Evolutionary conservation across 2,888 invertebrate genomes (phyloP), one percentile per base, ranked within the genome.

Genomic region (Synanthedon myopaeformis): DNA sequence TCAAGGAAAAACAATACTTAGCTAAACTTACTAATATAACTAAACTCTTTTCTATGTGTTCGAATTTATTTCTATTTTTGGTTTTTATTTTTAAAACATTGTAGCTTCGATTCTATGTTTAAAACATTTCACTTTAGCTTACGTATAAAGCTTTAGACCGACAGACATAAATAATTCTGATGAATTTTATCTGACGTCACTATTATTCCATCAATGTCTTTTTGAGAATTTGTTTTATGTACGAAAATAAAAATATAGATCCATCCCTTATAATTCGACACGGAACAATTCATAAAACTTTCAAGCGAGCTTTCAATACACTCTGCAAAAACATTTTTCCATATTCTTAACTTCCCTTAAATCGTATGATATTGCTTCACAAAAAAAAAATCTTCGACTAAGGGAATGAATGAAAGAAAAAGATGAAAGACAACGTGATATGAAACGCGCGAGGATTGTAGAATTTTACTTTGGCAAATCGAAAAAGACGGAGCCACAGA

Each of bases 381-480:
- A 70, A 74, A 72, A 72, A 66, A n/a, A 67, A 70, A 69, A 60
- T 58, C 62, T 59, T 19, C 55, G 52, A 52, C 52, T 54, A 66
- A 66, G 61, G 61, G 63, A 69, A 63, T 61, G 66, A 67, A 63
- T 64, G 63, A 64, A 65, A 67, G 67, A 72, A 59, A 64, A 72
- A 75, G 67, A 75, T 74, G 72, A 76, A 77, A 75, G 65, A 59
- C 51, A 59, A 55, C 55, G 59, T 69, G 69, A 73, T 76, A 76
- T 76, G 73, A 72, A 75, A 76, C 70, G 70, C 70, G 65, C 67
- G 64, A 59, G 64, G 60, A 61, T 67, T 62, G 64, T 52, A 52
- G 65, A 68, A 69, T 65, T 65, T 70, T 72, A 67, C 73, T 72
- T 68, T 66, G 59, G 62, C 58, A 58, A 58, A 61, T 60, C 62